Conservation (phyloP, 2,113 vertebrate species). For the Nyctereutes procyonoides region DNA sequence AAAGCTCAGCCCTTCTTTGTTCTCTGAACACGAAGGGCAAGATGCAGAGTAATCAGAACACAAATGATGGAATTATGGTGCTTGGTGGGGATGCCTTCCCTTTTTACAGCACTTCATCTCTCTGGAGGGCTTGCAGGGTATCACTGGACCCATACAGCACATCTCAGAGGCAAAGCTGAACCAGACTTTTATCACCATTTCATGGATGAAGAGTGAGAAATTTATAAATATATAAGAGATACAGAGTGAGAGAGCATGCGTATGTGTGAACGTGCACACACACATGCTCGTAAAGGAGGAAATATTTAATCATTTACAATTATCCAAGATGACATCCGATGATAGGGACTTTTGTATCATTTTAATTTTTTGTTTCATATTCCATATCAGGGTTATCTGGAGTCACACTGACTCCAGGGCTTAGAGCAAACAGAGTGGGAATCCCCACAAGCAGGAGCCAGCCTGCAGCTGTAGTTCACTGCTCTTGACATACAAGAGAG, state of each 20-base stretch:
- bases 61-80: not conserved
- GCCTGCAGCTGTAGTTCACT: not conserved
- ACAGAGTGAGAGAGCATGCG: not conserved
- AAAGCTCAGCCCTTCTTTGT: not conserved
- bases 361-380: slow-evolving; percentile 14
- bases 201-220: not conserved
- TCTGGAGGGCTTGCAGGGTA: not conserved
- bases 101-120: not conserved
- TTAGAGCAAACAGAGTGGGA: slow-evolving; percentile 41
- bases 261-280: not conserved
- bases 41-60: not conserved
- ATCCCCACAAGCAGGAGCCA: slow-evolving; percentile 51
- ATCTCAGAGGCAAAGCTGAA: not conserved
- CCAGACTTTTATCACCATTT: not conserved
- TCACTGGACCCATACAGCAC: not conserved
- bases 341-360: slow-evolving; percentile 44
- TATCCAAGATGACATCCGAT: not conserved
- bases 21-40: not conserved
- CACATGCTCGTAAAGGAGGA: not conserved
- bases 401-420: not conserved
- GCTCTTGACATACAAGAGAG: not conserved
- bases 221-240: not conserved
- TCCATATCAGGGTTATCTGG: slow-evolving; percentile 50
- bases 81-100: not conserved
- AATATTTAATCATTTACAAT: slow-evolving; percentile 31